Conservation (phyloP, 23 tunicate species). For the Ascidia mentula region DNA sequence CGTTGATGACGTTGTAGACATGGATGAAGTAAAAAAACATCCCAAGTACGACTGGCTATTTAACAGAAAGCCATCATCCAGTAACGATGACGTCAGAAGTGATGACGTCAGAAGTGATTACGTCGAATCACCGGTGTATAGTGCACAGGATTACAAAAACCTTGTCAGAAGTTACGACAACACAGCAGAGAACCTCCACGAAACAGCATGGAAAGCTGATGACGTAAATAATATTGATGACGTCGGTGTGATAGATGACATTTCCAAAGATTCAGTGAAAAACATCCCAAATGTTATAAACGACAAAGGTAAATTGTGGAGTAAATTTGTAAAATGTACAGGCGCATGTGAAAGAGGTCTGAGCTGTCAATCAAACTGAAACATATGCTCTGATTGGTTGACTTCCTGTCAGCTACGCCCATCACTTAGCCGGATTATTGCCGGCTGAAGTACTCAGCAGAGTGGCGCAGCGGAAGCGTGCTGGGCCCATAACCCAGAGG, state of each 20-base stretch:
- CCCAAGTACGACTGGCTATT: background rate
- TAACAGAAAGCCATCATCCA: background rate
- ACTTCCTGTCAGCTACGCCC: background rate
- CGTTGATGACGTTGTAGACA: background rate
- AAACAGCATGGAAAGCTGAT: no score
- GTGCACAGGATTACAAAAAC: no score
- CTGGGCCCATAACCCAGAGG: constrained; percentile 85
- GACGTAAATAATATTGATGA: no score
- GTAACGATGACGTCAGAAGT: background rate
- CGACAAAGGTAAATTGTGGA: no score
- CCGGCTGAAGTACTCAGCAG: constrained; percentile 27
- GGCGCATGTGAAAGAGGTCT: no score
- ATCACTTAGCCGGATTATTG: background rate
- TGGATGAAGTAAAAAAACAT: background rate
- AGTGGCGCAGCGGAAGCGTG: constrained; percentile 91
- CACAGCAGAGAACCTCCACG: no score
- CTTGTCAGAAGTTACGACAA: no score
- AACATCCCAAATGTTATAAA: no score
- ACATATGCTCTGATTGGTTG: constrained; percentile 2
- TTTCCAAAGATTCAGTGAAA: no score
- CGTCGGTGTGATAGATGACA: no score
- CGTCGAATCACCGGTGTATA: background rate
- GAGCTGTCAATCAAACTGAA: background rate
- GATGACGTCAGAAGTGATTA: background rate
- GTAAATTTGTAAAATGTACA: no score